Evolutionary conservation across 2,888 invertebrate genomes (phyloP).

Genomic region (Nemapogon koenigi): DNA sequence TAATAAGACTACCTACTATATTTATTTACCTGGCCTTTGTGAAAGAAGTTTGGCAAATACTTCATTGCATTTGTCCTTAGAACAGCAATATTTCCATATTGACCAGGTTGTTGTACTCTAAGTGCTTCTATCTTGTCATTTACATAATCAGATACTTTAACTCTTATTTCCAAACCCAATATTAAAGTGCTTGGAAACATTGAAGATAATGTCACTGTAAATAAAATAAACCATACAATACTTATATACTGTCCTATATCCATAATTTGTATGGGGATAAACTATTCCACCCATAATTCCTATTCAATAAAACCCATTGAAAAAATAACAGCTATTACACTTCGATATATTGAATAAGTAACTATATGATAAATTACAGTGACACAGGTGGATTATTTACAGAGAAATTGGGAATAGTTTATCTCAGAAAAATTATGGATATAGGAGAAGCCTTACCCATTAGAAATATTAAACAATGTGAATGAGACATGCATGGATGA

Average conservation of each 20-base stretch:
- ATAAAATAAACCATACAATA: too few species aligned
- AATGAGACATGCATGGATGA: neutral
- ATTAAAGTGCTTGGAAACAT: conserved; percentile 90
- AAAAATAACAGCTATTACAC: too few species aligned
- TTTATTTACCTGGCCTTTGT: conserved; percentile 87
- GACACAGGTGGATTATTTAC: too few species aligned
- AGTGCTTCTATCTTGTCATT: conserved; percentile 92
- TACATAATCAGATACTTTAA: conserved; percentile 98
- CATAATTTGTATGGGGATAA: too few species aligned
- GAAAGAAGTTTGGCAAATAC: conserved; percentile 96
- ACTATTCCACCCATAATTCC: too few species aligned
- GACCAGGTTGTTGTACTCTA: conserved; percentile 72
- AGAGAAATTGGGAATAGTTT: too few species aligned
- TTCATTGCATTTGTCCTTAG: conserved; percentile 98
- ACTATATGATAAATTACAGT: too few species aligned
- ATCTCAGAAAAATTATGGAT: too few species aligned
- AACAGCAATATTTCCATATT: conserved; percentile 94
- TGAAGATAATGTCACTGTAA: conserved; percentile 83
- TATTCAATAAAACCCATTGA: too few species aligned
- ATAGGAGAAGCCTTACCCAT: neutral
- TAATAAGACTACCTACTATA: too few species aligned
- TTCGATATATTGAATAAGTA: too few species aligned
- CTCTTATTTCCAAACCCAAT: conserved; percentile 96
- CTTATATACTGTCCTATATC: too few species aligned
- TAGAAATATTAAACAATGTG: neutral